A percentile compares a stretch with the other conserved stretches of the same genome.
These are phyloP conservation scores for Coranthus polyacanthus DNA, from an alignment of 2,797 vertebrate genomes.

Conservation along the genomic window DNA sequence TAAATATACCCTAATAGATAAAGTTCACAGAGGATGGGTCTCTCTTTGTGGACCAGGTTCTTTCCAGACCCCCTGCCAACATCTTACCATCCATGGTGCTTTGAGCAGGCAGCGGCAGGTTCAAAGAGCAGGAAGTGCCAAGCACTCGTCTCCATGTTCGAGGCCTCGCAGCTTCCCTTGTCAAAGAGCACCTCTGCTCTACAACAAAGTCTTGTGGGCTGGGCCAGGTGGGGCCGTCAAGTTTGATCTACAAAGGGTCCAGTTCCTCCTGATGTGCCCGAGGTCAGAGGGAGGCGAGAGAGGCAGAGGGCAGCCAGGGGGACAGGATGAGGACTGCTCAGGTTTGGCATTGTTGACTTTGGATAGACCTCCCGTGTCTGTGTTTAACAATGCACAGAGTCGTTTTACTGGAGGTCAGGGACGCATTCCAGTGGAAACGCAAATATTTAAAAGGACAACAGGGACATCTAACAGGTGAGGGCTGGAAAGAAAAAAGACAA, in stretches of 20 bases:
- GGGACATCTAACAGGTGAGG: neutral
- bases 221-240: constrained; percentile 35
- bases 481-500: no score
- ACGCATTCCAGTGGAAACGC: neutral
- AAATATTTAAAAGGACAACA: neutral
- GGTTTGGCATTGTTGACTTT: constrained; percentile 53
- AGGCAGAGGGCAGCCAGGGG: constrained; percentile 54
- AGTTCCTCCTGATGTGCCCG: constrained; percentile 25
- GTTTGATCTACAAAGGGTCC: constrained; percentile 62
- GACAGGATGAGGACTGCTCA: constrained; percentile 77
- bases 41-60: constrained; percentile 38
- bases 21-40: constrained; percentile 22
- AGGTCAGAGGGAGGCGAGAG: constrained; percentile 30
- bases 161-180: constrained; percentile 91
- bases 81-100: constrained; percentile 78
- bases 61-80: constrained; percentile 42
- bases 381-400: neutral
- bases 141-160: constrained; percentile 87
- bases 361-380: constrained; percentile 31
- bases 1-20: neutral
- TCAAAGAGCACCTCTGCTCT: constrained; percentile 90
- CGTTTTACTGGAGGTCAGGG: neutral
- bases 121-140: constrained; percentile 93
- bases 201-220: constrained; percentile 89
- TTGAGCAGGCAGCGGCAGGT: constrained; percentile 85